Conservation (phyloP, 2,113 vertebrate genomes). For the Carassius gibelio region DNA sequence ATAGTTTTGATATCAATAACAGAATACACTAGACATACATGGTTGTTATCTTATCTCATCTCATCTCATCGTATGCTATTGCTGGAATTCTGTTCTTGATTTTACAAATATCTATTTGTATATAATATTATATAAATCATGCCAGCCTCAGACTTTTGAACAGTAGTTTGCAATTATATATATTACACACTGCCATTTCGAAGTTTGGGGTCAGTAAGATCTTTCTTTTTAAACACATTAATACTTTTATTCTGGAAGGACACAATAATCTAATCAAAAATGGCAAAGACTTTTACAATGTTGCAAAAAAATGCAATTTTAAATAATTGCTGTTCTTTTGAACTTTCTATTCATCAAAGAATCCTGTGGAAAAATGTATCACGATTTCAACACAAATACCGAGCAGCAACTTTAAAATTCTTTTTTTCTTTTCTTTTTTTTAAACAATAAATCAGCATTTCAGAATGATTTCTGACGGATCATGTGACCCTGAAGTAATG, state of each 20-base stretch:
- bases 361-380: not conserved
- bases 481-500: not conserved
- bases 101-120: too few species aligned
- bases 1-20: too few species aligned
- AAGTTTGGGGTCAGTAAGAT: too few species aligned
- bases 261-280: not conserved
- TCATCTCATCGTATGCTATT: not conserved
- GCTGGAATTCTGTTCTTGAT: too few species aligned
- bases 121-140: too few species aligned
- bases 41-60: not conserved
- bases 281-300: not conserved
- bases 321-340: not conserved
- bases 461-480: not conserved
- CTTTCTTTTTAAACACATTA: not conserved
- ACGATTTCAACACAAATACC: too few species aligned
- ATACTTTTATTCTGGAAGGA: not conserved
- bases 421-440: not conserved
- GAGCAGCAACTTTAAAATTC: not conserved
- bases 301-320: not conserved
- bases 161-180: too few species aligned
- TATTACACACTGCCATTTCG: too few species aligned
- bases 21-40: too few species aligned
- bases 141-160: too few species aligned
- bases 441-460: not conserved
- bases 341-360: not conserved